These are phyloP conservation scores for Lissonota sp. DNA, from an alignment of 2,888 invertebrate genomes.

Conservation along the genomic window DNA sequence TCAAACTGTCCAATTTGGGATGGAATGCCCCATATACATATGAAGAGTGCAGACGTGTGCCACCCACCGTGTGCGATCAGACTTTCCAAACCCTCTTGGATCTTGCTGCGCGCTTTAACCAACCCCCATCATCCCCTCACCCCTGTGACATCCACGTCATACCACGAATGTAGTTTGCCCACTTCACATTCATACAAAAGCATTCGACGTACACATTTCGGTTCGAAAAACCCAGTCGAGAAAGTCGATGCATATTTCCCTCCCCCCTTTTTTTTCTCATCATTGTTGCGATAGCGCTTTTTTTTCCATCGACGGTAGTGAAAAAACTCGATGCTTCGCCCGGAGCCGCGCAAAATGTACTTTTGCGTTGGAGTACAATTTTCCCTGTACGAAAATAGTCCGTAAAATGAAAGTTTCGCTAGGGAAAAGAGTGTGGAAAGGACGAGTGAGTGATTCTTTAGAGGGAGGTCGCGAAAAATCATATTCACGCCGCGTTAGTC, in stretches of 20 bases:
- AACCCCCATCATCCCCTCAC: constrained; percentile 48
- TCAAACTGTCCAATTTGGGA: no score
- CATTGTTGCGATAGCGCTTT: neutral
- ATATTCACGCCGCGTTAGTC: constrained; percentile 14
- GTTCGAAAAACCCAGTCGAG: constrained; percentile 18
- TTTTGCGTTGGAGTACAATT: constrained; percentile 3
- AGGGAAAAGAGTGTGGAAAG: constrained; percentile 14
- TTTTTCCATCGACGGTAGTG: neutral
- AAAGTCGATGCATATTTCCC: constrained; percentile 15
- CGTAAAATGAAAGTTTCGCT: neutral
- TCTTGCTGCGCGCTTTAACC: constrained; percentile 35
- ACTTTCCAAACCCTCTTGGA: constrained; percentile 57
- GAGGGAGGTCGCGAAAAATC: constrained; percentile 18
- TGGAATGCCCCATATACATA: no score
- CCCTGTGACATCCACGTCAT: constrained; percentile 36
- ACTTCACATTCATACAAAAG: constrained; percentile 57
- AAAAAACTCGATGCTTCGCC: neutral
- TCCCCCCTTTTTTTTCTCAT: neutral
- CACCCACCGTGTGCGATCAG: constrained; percentile 64
- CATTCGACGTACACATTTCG: constrained; percentile 53
- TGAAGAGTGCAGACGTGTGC: constrained; percentile 48
- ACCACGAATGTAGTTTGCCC: constrained; percentile 28
- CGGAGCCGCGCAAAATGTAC: neutral
- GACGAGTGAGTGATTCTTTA: no score
- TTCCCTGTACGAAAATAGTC: neutral